A percentile compares a stretch with the other conserved stretches of the same genome.
Conservation (phyloP, 2,888 invertebrate genomes). For the Apamea crenata region DNA sequence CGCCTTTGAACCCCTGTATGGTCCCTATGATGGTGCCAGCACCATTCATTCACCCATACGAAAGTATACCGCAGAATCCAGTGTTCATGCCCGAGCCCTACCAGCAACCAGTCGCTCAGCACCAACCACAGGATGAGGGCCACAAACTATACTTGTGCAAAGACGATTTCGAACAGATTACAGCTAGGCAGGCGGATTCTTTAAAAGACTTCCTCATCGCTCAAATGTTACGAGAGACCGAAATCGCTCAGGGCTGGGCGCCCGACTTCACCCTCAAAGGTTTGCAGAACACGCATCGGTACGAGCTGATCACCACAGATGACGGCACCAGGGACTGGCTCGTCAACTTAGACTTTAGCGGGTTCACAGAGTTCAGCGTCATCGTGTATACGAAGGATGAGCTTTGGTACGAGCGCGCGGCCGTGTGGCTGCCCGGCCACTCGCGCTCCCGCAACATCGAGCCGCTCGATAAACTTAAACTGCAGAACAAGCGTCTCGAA, state of each 20-base stretch:
- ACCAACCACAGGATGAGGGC: slow-evolving; percentile 48
- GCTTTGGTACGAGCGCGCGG: slow-evolving; percentile 85
- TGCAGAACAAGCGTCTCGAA: slow-evolving; percentile 81
- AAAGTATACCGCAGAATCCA: slow-evolving; percentile 39
- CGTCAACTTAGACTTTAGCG: slow-evolving; percentile 78
- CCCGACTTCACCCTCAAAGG: slow-evolving; percentile 83
- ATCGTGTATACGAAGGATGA: slow-evolving; percentile 84
- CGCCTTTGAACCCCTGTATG: slow-evolving; percentile 49
- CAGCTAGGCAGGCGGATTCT: slow-evolving; percentile 72
- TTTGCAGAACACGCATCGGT: slow-evolving; percentile 78
- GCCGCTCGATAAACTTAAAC: slow-evolving; percentile 80
- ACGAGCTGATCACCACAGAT: slow-evolving; percentile 81
- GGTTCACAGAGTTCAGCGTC: slow-evolving; percentile 77
- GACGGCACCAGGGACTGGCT: slow-evolving; percentile 81
- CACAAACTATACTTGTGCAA: slow-evolving; percentile 82
- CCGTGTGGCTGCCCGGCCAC: slow-evolving; percentile 86
- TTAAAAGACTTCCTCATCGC: slow-evolving; percentile 79
- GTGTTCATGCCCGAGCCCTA: slow-evolving; percentile 24
- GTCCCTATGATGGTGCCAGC: slow-evolving; percentile 64
- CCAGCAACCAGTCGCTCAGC: slow-evolving; percentile 18
- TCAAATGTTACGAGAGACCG: slow-evolving; percentile 77
- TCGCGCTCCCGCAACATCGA: slow-evolving; percentile 78
- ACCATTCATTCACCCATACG: slow-evolving; percentile 54
- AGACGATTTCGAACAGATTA: slow-evolving; percentile 81
- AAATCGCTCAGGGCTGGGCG: slow-evolving; percentile 75